Evolutionary conservation across 2,888 invertebrate species (phyloP), one percentile per base, ranked within the genome.

Genomic region (Drosophila putrida): DNA sequence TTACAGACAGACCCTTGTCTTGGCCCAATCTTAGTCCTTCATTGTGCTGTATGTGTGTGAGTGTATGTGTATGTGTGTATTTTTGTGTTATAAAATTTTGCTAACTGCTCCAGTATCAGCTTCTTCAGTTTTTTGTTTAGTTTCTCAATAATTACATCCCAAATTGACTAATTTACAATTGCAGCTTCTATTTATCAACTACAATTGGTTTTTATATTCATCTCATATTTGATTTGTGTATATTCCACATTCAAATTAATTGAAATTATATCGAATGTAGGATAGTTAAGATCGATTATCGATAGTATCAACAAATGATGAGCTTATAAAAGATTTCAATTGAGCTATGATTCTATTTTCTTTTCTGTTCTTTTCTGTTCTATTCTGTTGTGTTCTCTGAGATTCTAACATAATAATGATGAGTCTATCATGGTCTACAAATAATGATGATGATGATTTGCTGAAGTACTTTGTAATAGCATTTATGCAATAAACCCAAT

Each of bases 101-200:
- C 84, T 82, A 82, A 74, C 78, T 73, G 71, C 70, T 71, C 60
- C 75, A 71, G 67, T 65, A 68, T 68, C 68, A 69, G 74, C 66
- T 65, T 71, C 35, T 38, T n/a, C n/a, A n/a, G n/a, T n/a, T 35
- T 35, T 27, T 31, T 20, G 20, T 20, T 25, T 43, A 28, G 43
- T 66, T 43, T 6, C 43, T 68, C 71, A 65, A 61, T 76, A 81
- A 83, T 81, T 75, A 78, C 88, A 84, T 72, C 66, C 80, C 67
- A 80, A 87, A 88, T 88, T 88, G 88, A 88, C 89, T 89, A 88
- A 88, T 78, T 88, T 77, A 69, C 72, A 78, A 82, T 80, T 71
- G 76, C 68, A 82, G 84, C 69, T 69, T 59, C 57, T 63, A 71
- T 68, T 58, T 70, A 60, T 64, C 54, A 64, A 68, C 85, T 71